Evolutionary conservation across 2,113 vertebrate genomes (phyloP), one percentile per base, ranked within the genome.

Genomic region (Cinclus mexicanus): DNA sequence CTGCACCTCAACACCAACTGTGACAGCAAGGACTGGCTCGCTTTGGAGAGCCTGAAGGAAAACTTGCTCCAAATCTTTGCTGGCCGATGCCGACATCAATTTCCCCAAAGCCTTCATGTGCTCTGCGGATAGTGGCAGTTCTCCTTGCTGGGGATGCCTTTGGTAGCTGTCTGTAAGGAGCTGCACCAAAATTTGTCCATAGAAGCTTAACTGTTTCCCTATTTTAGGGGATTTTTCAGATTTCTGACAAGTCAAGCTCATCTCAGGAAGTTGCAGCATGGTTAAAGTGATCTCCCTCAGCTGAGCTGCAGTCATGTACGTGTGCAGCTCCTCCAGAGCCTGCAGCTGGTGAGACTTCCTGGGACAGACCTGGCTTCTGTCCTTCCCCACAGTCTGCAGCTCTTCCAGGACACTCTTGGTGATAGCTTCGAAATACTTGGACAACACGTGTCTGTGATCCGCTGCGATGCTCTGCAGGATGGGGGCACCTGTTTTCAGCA

Each of bases 241-340:
- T 63, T 50, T 80, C 18, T 82, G 72, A 44, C 63, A 63, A 60
- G 98, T 91, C 26, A 99, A 96, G 47, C 89, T 96, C 65, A 87
- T 92, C 67, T 98, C 97, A 19, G 99, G 98, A 46, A 99, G 98
- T 12, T 90, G 95, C 14, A 99, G 96, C 95, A 99, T 91, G 52
- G 97, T 95, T 60, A 98, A 98, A 20, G 97, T 96, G 70, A 99
- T 93, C 59, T 99, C 98, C 23, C 95, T 98, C 41, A 99, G 94
- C 37, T 92, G 92, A 42, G 93, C 12, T 3, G 95, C 71, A 60
- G 98, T 97, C 98, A 99, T 98, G 96, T 98, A 98, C 1, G 56
- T 20, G 17, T 99, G 98, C n/a, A 99, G 95, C 14, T 95, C 96
- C 90, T 97, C 90, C 64, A 99, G 96, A 52, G 98, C 98, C 87